phyloP scores from a whole-genome alignment of 1,140 invertebrate species.

The Drosophila cardini region DNA sequence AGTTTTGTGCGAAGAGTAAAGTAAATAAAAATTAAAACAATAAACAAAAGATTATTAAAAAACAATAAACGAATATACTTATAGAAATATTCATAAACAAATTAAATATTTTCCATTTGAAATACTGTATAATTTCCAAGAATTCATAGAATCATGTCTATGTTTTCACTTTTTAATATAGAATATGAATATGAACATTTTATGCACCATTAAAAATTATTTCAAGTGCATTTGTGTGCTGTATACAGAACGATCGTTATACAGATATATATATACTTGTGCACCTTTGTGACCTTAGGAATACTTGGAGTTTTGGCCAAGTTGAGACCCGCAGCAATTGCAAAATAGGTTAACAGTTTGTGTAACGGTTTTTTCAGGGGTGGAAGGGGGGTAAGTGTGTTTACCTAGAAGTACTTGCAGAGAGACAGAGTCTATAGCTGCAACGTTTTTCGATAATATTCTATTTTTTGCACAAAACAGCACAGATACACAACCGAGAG shows the following conservation, averaged over 20 bases:
- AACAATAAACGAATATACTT: no score
- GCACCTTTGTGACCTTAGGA: neutral
- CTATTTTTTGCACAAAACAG: slow-evolving; percentile 75
- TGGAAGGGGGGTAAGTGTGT: slow-evolving; percentile 2
- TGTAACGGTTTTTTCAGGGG: neutral
- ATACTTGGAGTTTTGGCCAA: neutral
- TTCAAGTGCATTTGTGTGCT: neutral
- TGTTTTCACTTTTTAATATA: no score
- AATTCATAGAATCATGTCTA: no score
- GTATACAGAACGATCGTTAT: neutral
- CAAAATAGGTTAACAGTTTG: slow-evolving; percentile 7
- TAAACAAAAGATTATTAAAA: neutral
- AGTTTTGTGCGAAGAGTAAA: neutral
- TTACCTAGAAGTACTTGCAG: slow-evolving; percentile 38
- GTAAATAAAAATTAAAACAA: neutral
- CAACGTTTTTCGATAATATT: slow-evolving; percentile 42
- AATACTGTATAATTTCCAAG: no score
- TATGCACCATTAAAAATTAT: neutral
- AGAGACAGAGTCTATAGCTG: slow-evolving; percentile 25
- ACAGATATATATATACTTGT: neutral
- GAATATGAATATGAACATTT: no score
- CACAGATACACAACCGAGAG: slow-evolving; percentile 30
- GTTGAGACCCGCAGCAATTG: slow-evolving; percentile 32
- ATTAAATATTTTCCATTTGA: no score
- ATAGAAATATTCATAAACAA: no score